These are phyloP conservation scores for Agrochola lota DNA, from an alignment of 2,888 invertebrate genomes.

Conservation along the genomic window DNA sequence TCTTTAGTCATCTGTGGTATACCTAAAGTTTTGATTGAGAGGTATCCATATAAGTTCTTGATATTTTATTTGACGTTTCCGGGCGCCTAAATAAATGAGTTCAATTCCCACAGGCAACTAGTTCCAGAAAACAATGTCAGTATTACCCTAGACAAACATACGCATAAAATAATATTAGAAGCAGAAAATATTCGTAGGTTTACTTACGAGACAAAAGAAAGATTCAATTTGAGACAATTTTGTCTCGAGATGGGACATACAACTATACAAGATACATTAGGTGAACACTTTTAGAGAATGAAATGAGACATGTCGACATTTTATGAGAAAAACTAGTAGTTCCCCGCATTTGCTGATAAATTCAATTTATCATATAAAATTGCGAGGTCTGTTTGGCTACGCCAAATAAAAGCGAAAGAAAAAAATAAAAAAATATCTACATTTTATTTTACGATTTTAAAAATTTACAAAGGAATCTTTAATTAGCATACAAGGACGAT, in stretches of 20 bases:
- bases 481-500: slow-evolving; percentile 26
- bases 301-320: slow-evolving; percentile 26
- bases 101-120: too few relatives aligned
- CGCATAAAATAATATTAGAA: neutral
- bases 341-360: slow-evolving; percentile 19
- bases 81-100: neutral
- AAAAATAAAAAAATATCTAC: neutral
- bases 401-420: neutral
- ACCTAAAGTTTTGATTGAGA: too few relatives aligned
- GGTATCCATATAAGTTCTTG: too few relatives aligned
- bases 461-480: neutral
- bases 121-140: neutral
- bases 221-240: slow-evolving; percentile 44
- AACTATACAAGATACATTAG: slow-evolving; percentile 22
- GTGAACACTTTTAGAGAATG: slow-evolving; percentile 14
- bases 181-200: slow-evolving; percentile 1
- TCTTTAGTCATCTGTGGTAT: too few relatives aligned
- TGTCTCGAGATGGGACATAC: slow-evolving; percentile 5
- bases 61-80: neutral
- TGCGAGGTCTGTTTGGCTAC: neutral
- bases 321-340: slow-evolving; percentile 23
- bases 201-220: slow-evolving; percentile 3
- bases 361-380: slow-evolving; percentile 43
- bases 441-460: neutral
- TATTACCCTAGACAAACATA: neutral